Percentiles rank a stretch among this genome's conserved stretches.
These are phyloP conservation scores for Quadriops clusia DNA, from an alignment of 2,888 invertebrate genomes.

Conservation along the genomic window DNA sequence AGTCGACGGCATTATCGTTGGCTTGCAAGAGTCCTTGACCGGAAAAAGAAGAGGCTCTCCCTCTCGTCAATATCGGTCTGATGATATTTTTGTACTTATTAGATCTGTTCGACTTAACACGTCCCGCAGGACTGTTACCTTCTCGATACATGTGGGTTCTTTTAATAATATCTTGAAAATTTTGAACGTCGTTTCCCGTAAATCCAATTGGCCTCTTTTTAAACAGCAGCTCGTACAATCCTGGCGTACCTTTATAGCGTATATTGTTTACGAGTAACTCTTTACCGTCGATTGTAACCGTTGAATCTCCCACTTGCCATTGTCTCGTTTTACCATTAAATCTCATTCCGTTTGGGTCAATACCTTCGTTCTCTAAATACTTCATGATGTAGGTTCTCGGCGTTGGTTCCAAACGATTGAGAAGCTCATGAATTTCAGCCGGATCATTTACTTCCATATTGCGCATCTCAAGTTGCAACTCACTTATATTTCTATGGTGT, in stretches of 20 bases:
- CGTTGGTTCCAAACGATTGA: slow-evolving; percentile 1
- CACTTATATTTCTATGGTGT: neutral
- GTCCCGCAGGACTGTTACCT: slow-evolving; percentile 7
- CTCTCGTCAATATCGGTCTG: slow-evolving; percentile 5
- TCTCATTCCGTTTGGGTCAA: neutral
- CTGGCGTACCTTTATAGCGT: slow-evolving; percentile 12
- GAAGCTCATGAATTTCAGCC: slow-evolving; percentile 1
- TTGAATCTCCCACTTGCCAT: neutral
- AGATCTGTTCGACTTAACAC: slow-evolving; percentile 7
- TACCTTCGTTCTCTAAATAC: neutral
- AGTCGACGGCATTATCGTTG: slow-evolving; percentile 2
- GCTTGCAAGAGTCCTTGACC: too few species aligned
- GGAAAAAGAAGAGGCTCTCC: too few species aligned
- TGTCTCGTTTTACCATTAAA: slow-evolving; percentile 1
- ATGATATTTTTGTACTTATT: slow-evolving; percentile 13
- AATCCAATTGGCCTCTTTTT: slow-evolving; percentile 10
- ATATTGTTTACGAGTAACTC: neutral
- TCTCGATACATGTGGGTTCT: slow-evolving; percentile 10
- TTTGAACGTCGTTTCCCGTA: slow-evolving; percentile 10
- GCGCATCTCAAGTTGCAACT: too few species aligned
- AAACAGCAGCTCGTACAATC: slow-evolving; percentile 13
- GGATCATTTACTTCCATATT: too few species aligned
- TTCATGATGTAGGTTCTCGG: slow-evolving; percentile 1
- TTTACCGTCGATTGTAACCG: slow-evolving; percentile 3
- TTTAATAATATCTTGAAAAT: slow-evolving; percentile 11